Evolutionary conservation across 2,797 vertebrate species (phyloP).

Genomic region (Sebastes matsubarae): DNA sequence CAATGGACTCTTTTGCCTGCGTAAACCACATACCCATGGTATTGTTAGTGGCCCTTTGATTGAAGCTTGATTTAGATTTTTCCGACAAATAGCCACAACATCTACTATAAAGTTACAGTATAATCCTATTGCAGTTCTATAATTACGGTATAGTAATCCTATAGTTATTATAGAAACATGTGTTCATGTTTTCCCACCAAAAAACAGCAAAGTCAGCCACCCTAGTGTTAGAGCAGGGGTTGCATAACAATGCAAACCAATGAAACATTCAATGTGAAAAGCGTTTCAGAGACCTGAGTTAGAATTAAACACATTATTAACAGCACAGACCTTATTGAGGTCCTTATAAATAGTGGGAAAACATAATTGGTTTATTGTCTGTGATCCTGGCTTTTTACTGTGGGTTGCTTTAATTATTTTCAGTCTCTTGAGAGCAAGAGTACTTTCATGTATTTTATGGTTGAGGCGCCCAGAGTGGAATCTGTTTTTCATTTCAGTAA

Average conservation of each 20-base stretch:
- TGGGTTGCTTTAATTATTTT: conserved; percentile 43
- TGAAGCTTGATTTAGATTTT: no score
- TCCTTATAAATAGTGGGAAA: conserved; percentile 19
- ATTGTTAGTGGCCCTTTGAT: no score
- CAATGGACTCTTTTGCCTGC: no score
- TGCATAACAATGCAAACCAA: not conserved
- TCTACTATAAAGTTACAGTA: not conserved
- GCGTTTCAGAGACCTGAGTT: not conserved
- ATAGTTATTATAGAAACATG: not conserved
- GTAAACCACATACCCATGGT: no score
- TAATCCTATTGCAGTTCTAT: not conserved
- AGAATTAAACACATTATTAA: conserved; percentile 1
- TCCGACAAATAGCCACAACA: no score
- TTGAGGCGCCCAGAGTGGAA: not conserved
- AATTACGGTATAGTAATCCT: not conserved
- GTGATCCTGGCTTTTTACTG: conserved; percentile 21
- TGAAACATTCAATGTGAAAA: not conserved
- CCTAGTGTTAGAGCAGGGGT: not conserved
- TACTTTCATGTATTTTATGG: conserved; percentile 35
- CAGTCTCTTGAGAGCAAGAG: conserved; percentile 22
- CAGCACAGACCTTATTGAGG: not conserved
- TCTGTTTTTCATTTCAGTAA: conserved; percentile 44
- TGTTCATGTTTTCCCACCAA: not conserved
- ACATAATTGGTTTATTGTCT: conserved; percentile 28
- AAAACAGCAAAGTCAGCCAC: not conserved